These are phyloP conservation scores for Strigops habroptila DNA, from an alignment of 2,113 vertebrate species.

Conservation along the genomic window DNA sequence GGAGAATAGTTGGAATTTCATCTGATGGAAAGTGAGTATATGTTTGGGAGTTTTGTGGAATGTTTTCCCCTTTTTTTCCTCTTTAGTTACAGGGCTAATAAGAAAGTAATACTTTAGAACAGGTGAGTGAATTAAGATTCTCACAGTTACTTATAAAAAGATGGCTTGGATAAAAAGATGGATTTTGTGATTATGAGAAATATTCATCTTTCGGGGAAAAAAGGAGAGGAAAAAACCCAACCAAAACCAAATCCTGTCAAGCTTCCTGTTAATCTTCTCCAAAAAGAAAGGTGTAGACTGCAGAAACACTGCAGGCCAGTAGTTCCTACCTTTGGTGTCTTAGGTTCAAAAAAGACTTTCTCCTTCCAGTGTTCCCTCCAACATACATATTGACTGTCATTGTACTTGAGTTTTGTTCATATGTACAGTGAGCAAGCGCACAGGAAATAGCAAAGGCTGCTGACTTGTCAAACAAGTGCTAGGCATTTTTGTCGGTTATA, in stretches of 20 bases:
- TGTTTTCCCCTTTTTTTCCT: neutral
- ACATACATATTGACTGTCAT: neutral
- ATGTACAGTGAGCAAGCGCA: fast-evolving
- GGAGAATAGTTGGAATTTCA: constrained; percentile 95
- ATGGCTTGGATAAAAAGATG: neutral
- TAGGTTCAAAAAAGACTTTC: neutral
- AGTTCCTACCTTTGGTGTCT: neutral
- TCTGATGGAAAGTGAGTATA: constrained; percentile 90
- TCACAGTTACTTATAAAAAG: neutral
- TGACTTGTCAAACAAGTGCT: neutral
- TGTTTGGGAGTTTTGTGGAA: neutral
- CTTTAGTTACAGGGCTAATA: neutral
- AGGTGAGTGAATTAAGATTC: neutral
- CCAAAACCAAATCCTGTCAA: neutral
- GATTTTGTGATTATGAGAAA: neutral
- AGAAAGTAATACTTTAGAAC: neutral
- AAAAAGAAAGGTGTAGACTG: neutral
- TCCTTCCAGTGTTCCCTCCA: neutral
- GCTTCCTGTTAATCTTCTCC: neutral
- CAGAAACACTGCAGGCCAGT: neutral
- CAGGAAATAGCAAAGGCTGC: neutral
- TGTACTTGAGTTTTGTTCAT: neutral
- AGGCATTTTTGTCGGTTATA: neutral
- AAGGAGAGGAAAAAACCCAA: neutral
- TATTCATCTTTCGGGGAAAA: neutral